Evolutionary conservation across 64 coral and sea anemone genomes (phyloP).

Genomic region (Stichodactyla helianthus): DNA sequence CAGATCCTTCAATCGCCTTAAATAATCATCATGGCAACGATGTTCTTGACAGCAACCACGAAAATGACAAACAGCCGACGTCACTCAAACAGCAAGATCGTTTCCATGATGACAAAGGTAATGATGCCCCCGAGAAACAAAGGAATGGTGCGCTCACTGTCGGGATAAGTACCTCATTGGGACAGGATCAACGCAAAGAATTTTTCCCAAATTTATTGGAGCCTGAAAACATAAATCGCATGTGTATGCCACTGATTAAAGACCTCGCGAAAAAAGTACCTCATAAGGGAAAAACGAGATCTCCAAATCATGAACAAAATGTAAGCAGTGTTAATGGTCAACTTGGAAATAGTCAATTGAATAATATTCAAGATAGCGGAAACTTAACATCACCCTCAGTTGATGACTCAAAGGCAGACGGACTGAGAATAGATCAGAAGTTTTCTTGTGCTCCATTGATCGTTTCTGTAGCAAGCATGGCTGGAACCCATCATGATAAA

Average conservation of each 20-base stretch:
- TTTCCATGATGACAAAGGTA: not conserved
- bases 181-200: not conserved
- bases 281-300: not conserved
- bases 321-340: not conserved
- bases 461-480: not conserved
- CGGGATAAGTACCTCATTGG: not conserved
- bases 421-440: not conserved
- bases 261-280: not conserved
- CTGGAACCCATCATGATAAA: not conserved
- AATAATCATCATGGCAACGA: not conserved
- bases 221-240: constrained; percentile 5
- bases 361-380: not conserved
- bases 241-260: constrained; percentile 16
- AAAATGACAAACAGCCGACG: not conserved
- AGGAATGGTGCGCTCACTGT: not conserved
- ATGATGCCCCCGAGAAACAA: not conserved
- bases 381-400: not conserved
- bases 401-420: not conserved
- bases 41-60: not conserved
- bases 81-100: not conserved
- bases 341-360: not conserved
- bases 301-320: not conserved
- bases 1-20: not conserved
- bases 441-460: not conserved
- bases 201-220: not conserved